These are phyloP conservation scores for Chamaedrilus cognettii DNA, from an alignment of 2,888 invertebrate species.

Conservation along the genomic window DNA sequence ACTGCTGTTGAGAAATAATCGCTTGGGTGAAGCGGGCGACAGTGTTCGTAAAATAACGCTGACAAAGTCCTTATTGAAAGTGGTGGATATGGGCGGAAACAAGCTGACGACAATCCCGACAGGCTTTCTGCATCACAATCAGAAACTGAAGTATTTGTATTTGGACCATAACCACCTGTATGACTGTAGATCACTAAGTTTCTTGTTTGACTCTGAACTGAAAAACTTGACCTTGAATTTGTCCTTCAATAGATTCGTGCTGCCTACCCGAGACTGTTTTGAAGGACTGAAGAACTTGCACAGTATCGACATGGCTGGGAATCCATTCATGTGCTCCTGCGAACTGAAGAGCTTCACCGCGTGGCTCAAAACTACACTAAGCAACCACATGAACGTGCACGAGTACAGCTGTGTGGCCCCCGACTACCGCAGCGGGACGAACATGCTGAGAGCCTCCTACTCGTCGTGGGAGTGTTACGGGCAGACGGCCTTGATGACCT, in stretches of 20 bases:
- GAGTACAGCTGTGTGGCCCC: slow-evolving; percentile 22
- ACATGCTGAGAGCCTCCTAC: slow-evolving; percentile 1
- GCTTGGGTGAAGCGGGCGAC: slow-evolving; percentile 18
- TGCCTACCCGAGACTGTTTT: slow-evolving; percentile 18
- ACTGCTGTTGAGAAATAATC: slow-evolving; percentile 21
- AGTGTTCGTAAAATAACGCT: slow-evolving; percentile 14
- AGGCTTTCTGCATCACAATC: slow-evolving; percentile 16
- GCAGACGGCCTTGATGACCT: neutral
- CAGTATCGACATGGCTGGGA: slow-evolving; percentile 20
- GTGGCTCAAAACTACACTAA: too few species aligned
- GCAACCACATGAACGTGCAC: too few species aligned
- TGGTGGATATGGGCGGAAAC: slow-evolving; percentile 25
- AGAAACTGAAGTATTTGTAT: slow-evolving; percentile 18
- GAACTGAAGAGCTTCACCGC: neutral
- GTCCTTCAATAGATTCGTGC: slow-evolving; percentile 20
- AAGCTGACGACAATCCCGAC: slow-evolving; percentile 17
- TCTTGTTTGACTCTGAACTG: neutral
- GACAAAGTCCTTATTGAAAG: slow-evolving; percentile 18
- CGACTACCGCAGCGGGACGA: neutral
- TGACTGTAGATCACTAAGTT: slow-evolving; percentile 17
- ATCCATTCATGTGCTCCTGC: slow-evolving; percentile 28
- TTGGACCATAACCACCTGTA: slow-evolving; percentile 21
- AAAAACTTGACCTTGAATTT: slow-evolving; percentile 21
- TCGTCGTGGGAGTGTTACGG: slow-evolving; percentile 3
- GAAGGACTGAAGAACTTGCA: slow-evolving; percentile 10